Conservation (phyloP, 1,140 invertebrate genomes). For the Leptonema lineaticorne region DNA sequence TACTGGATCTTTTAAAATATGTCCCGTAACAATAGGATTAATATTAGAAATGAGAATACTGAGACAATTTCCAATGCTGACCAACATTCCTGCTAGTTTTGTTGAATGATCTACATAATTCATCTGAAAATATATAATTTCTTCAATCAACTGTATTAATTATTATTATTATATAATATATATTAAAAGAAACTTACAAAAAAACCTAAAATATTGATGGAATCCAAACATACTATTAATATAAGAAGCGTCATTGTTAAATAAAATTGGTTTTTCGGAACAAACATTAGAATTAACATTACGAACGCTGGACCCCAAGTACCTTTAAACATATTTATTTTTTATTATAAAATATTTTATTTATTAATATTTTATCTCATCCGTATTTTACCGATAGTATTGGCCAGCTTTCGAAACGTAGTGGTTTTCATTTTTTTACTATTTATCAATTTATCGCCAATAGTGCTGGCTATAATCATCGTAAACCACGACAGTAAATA, state of each 20-base stretch:
- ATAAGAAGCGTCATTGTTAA: slow-evolving; percentile 17
- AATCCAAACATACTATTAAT: slow-evolving; percentile 12
- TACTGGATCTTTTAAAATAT: slow-evolving; percentile 23
- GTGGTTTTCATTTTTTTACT: slow-evolving; percentile 51
- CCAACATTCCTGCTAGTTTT: slow-evolving; percentile 13
- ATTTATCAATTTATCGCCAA: slow-evolving; percentile 57
- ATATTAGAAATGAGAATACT: background rate
- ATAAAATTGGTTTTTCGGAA: slow-evolving; percentile 13
- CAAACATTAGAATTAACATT: slow-evolving; percentile 12
- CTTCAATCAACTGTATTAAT: background rate
- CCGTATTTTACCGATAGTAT: slow-evolving; percentile 53
- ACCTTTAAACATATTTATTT: slow-evolving; percentile 1
- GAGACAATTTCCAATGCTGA: slow-evolving; percentile 12
- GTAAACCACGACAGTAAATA: slow-evolving; percentile 68
- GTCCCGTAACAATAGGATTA: slow-evolving; percentile 4
- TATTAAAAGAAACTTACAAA: slow-evolving; percentile 17
- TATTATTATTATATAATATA: background rate
- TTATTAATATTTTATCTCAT: background rate
- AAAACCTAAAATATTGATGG: slow-evolving; percentile 15
- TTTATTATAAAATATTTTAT: too few relatives aligned
- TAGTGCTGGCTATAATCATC: slow-evolving; percentile 59
- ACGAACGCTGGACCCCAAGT: slow-evolving; percentile 24
- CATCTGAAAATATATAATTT: slow-evolving; percentile 5
- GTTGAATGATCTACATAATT: slow-evolving; percentile 19
- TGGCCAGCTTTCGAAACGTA: slow-evolving; percentile 59